Conservation (phyloP, 2,113 vertebrate species). For the Melanerpes aurifrons region DNA sequence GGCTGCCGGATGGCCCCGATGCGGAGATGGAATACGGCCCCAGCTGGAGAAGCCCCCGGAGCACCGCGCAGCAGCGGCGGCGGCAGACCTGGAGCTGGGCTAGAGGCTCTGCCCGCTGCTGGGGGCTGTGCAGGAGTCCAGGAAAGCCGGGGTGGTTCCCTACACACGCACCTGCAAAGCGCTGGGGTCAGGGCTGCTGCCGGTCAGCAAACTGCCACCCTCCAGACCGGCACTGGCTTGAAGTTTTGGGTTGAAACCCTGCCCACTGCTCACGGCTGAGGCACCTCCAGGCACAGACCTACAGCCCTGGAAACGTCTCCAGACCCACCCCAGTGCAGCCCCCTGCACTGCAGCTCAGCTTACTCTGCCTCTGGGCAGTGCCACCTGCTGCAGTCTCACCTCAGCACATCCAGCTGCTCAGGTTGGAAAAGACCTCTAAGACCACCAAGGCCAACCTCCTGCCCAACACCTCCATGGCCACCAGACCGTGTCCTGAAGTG, state of each 20-base stretch:
- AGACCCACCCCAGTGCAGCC: neutral
- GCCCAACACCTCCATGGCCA: too few relatives aligned
- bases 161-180: neutral
- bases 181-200: neutral
- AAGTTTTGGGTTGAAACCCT: constrained; percentile 32
- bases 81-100: neutral
- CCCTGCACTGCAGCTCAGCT: neutral
- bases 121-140: neutral
- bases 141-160: neutral
- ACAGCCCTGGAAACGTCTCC: neutral
- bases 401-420: neutral
- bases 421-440: too few relatives aligned
- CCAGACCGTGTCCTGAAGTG: too few relatives aligned
- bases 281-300: neutral
- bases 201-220: neutral
- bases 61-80: neutral
- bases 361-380: neutral
- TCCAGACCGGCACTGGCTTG: neutral
- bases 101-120: neutral
- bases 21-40: constrained; percentile 35
- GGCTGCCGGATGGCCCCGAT: constrained; percentile 24
- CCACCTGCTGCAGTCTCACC: neutral
- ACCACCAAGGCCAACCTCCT: too few relatives aligned
- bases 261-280: neutral
- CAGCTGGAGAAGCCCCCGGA: neutral